Conservation (phyloP, 2,888 invertebrate genomes). For the Mimas tiliae region DNA sequence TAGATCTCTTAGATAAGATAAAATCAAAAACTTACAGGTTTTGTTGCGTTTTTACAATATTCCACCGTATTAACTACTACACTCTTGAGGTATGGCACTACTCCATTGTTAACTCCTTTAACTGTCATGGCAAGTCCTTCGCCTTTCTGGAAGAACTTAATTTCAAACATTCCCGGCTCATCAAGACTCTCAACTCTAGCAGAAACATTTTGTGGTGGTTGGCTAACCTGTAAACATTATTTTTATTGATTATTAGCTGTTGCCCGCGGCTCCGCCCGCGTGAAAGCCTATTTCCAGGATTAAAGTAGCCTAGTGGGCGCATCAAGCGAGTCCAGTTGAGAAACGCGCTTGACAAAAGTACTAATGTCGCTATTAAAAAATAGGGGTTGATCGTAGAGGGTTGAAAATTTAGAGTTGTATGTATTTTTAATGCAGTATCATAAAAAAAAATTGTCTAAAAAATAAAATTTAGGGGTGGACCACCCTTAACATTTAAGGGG, state of each 20-base stretch:
- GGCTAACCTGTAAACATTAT: background rate
- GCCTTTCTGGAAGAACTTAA: conserved; percentile 4
- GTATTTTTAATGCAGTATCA: too few relatives aligned
- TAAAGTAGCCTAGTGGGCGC: too few relatives aligned
- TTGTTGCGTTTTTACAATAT: conserved; percentile 42
- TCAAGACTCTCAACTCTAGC: background rate
- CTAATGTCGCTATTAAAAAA: too few relatives aligned
- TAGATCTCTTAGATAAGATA: background rate
- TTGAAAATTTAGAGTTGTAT: too few relatives aligned
- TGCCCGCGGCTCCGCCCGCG: too few relatives aligned
- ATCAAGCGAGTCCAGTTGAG: too few relatives aligned
- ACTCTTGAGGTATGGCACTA: conserved; percentile 46
- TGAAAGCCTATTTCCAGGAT: too few relatives aligned
- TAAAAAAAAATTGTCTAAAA: too few relatives aligned
- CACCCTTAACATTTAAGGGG: too few relatives aligned
- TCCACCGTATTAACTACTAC: conserved; percentile 42
- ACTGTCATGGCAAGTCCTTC: conserved; percentile 31
- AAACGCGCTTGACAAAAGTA: too few relatives aligned
- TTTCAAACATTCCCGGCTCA: background rate
- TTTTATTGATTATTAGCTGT: background rate
- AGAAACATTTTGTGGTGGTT: background rate
- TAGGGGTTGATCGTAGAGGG: too few relatives aligned
- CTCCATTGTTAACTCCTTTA: conserved; percentile 39
- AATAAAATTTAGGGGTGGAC: too few relatives aligned
- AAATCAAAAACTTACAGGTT: conserved; percentile 36